These are phyloP conservation scores for Tapirus indicus DNA, from an alignment of 2,797 vertebrate genomes.

Conservation along the genomic window DNA sequence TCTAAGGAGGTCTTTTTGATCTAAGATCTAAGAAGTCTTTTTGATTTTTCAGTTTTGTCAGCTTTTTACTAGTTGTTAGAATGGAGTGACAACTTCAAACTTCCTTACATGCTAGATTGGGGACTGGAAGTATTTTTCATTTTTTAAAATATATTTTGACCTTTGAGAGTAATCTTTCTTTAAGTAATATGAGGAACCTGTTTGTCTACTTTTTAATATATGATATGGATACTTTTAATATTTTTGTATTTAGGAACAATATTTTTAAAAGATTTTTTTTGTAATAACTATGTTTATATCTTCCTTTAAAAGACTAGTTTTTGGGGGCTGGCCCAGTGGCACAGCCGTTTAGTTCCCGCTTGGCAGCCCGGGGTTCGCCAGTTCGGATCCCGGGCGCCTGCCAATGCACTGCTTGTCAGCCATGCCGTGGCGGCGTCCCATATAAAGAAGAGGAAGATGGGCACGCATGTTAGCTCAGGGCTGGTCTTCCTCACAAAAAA, in stretches of 20 bases:
- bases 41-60: background rate
- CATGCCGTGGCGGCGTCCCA: too few species aligned
- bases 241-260: background rate
- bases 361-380: too few species aligned
- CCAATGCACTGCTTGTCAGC: too few species aligned
- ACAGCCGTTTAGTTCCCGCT: too few species aligned
- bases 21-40: too few species aligned
- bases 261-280: background rate
- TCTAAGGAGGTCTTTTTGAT: background rate
- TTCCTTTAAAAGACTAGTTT: background rate
- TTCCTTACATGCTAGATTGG: background rate
- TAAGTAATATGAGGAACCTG: background rate
- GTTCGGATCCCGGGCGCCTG: too few species aligned
- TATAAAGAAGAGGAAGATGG: too few species aligned
- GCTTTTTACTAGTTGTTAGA: background rate
- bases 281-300: background rate
- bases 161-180: background rate
- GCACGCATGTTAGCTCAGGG: too few species aligned
- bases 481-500: too few species aligned
- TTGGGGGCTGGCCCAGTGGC: too few species aligned
- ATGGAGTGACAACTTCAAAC: background rate
- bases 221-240: background rate
- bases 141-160: background rate
- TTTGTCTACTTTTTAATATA: background rate
- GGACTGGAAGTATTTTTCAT: background rate